Evolutionary conservation across 2,113 vertebrate genomes (phyloP).

Genomic region (Phasianus colchicus): DNA sequence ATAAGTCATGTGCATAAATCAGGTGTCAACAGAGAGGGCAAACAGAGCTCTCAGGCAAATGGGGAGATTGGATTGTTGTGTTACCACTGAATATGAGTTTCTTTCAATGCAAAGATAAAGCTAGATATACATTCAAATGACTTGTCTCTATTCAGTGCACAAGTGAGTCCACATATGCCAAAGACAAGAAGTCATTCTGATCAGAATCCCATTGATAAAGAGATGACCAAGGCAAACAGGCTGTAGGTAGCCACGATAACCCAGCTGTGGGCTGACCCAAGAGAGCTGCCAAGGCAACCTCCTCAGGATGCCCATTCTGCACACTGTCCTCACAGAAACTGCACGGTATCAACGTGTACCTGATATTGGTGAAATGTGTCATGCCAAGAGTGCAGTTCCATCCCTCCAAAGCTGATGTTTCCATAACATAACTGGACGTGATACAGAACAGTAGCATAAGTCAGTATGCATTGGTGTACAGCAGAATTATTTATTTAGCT

Average conservation of each 20-base stretch:
- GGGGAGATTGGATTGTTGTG: background rate
- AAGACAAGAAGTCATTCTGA: constrained; percentile 18
- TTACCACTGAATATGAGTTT: background rate
- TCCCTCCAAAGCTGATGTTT: background rate
- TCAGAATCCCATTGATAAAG: constrained; percentile 17
- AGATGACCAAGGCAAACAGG: background rate
- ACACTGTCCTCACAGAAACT: background rate
- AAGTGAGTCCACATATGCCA: background rate
- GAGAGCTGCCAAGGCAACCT: background rate
- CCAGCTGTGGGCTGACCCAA: background rate
- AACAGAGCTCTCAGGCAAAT: constrained; percentile 13
- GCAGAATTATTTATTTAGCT: background rate
- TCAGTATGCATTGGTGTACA: background rate
- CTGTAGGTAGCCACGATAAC: background rate
- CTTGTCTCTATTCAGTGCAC: background rate
- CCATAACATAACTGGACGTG: background rate
- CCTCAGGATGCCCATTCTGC: background rate
- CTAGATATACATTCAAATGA: background rate
- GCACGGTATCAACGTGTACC: background rate
- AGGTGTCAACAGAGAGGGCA: background rate
- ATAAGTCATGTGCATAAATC: background rate
- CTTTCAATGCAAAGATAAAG: constrained; percentile 38
- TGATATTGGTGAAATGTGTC: background rate
- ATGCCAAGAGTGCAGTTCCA: background rate
- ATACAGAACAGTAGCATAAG: background rate